Evolutionary conservation across 1,140 invertebrate species (phyloP).

Genomic region (Daktulosphaira vitifoliae): DNA sequence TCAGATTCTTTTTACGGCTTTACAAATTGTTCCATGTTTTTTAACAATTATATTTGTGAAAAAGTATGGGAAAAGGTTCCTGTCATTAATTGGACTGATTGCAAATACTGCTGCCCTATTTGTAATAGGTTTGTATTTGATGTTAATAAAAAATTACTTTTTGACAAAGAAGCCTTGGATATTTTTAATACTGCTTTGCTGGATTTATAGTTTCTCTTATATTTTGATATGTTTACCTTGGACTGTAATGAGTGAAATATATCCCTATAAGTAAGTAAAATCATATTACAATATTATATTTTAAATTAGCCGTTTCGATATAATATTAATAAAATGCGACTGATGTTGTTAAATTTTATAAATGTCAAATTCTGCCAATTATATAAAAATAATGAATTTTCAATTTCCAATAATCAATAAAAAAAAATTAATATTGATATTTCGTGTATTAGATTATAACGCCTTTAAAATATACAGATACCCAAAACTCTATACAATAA

Average conservation of each 20-base stretch:
- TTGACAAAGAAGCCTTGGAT: no score
- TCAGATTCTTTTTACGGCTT: slow-evolving; percentile 1
- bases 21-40: background rate
- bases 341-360: no score
- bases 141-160: slow-evolving; percentile 3
- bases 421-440: no score
- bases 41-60: background rate
- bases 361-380: no score
- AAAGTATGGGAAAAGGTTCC: slow-evolving; percentile 15
- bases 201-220: slow-evolving; percentile 26
- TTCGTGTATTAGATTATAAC: no score
- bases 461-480: no score
- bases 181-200: slow-evolving; percentile 25
- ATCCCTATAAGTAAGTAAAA: slow-evolving; percentile 35
- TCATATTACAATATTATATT: no score
- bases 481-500: no score
- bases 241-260: slow-evolving; percentile 36
- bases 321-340: no score
- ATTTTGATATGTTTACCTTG: slow-evolving; percentile 35
- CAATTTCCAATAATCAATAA: no score
- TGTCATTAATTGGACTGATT: background rate
- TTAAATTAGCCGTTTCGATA: no score
- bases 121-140: background rate
- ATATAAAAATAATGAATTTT: no score
- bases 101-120: background rate